phyloP scores from a whole-genome alignment of 2,888 invertebrate species.

The Clusia tigrina region DNA sequence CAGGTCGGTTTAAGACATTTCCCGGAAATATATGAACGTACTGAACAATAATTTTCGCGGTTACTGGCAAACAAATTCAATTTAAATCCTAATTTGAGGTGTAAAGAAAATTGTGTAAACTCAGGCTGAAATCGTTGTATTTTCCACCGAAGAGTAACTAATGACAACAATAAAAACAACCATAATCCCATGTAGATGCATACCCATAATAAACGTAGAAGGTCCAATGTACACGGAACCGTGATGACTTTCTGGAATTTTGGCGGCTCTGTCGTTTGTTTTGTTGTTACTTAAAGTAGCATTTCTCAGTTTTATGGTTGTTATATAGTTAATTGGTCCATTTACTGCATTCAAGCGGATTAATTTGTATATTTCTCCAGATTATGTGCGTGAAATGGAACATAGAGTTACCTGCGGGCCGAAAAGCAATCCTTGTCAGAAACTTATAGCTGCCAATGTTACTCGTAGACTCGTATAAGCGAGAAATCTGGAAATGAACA shows the following conservation, averaged over 20 bases:
- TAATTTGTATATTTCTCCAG: constrained; percentile 5
- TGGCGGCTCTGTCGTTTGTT: constrained; percentile 11
- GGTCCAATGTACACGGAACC: constrained; percentile 41
- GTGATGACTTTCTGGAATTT: constrained; percentile 29
- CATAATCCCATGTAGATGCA: constrained; percentile 8
- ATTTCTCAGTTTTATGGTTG: constrained; percentile 3
- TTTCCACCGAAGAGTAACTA: too few relatives aligned
- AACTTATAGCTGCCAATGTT: background rate
- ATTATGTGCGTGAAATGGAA: background rate
- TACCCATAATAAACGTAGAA: constrained; percentile 45
- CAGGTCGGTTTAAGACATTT: constrained; percentile 36
- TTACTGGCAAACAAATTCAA: constrained; percentile 30
- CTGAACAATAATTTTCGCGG: constrained; percentile 40
- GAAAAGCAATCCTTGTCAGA: background rate
- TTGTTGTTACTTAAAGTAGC: background rate
- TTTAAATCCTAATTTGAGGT: constrained; percentile 7
- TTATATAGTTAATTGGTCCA: constrained; percentile 22
- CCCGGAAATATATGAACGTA: constrained; percentile 33
- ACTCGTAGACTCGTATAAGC: background rate
- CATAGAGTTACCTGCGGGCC: too few relatives aligned
- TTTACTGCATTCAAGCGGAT: constrained; percentile 18
- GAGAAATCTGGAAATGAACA: background rate
- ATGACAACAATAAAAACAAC: constrained; percentile 27
- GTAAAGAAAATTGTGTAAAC: background rate
- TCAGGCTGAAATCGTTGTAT: constrained; percentile 4